Evolutionary conservation across 64 coral and sea anemone genomes (phyloP).

Genomic region (Pocillopora verrucosa): DNA sequence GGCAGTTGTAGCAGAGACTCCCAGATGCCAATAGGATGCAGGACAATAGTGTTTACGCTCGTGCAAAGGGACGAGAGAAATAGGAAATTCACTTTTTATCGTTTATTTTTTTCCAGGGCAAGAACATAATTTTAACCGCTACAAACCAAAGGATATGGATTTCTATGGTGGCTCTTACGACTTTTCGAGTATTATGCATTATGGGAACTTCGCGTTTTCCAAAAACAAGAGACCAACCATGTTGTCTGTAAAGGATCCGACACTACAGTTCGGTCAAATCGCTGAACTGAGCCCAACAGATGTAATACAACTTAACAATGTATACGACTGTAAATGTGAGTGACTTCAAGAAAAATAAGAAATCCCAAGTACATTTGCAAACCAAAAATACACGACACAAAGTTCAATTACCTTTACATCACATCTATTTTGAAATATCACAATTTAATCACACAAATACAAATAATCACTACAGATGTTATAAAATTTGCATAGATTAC

Average conservation of each 20-base stretch:
- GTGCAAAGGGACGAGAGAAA: too few relatives aligned
- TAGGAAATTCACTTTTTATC: background rate
- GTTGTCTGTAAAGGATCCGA: slow-evolving; percentile 24
- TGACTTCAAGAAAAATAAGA: background rate
- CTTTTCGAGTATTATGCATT: slow-evolving; percentile 68
- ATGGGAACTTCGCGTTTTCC: slow-evolving; percentile 54
- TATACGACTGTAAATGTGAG: slow-evolving; percentile 70
- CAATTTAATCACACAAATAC: too few relatives aligned
- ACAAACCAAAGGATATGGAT: slow-evolving; percentile 22
- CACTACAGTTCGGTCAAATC: slow-evolving; percentile 30
- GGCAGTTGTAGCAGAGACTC: too few relatives aligned
- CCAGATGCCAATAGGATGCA: too few relatives aligned
- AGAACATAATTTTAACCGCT: slow-evolving; percentile 56
- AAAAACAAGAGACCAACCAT: slow-evolving; percentile 55
- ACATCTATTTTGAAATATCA: too few relatives aligned
- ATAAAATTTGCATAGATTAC: too few relatives aligned
- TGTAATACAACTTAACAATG: slow-evolving; percentile 42
- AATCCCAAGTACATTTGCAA: too few relatives aligned
- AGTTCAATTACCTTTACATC: too few relatives aligned
- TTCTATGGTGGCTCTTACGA: slow-evolving; percentile 24
- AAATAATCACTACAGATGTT: too few relatives aligned
- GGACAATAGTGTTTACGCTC: too few relatives aligned
- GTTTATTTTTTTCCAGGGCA: slow-evolving; percentile 3
- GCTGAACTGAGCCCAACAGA: slow-evolving; percentile 13
- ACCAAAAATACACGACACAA: too few relatives aligned